phyloP scores from a whole-genome alignment of 64 coral and sea anemone species.

The Dendronephthya gigantea region DNA sequence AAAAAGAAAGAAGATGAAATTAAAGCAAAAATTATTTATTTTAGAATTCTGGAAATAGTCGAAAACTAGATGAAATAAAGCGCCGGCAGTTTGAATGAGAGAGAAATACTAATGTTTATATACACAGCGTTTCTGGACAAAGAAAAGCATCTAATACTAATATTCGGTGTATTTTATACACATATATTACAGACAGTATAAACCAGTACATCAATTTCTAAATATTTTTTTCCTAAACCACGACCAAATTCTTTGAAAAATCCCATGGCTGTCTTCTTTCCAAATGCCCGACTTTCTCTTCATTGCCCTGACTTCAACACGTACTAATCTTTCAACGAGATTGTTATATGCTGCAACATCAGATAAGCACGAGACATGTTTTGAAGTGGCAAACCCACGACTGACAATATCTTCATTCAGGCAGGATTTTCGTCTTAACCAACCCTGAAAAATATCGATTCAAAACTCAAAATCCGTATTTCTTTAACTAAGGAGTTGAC shows the following conservation, averaged over 20 bases:
- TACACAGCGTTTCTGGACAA: no score
- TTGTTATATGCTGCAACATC: neutral
- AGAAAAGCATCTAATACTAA: no score
- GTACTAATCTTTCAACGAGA: constrained; percentile 1
- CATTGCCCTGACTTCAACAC: neutral
- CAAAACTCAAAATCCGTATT: no score
- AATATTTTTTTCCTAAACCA: neutral
- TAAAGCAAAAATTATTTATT: no score
- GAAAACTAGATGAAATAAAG: no score
- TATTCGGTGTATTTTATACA: no score
- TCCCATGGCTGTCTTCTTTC: neutral
- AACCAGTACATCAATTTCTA: neutral
- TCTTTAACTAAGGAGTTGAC: no score
- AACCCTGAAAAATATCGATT: neutral
- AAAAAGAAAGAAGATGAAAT: no score
- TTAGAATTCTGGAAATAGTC: no score
- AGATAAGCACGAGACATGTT: neutral
- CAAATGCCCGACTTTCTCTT: neutral
- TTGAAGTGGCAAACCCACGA: neutral
- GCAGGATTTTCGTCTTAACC: neutral
- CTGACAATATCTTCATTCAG: neutral
- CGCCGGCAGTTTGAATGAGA: no score
- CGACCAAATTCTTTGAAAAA: neutral
- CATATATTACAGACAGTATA: no score
- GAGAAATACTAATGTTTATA: no score